Evolutionary conservation across 2,113 vertebrate genomes (phyloP).

Genomic region (Rostratula benghalensis): DNA sequence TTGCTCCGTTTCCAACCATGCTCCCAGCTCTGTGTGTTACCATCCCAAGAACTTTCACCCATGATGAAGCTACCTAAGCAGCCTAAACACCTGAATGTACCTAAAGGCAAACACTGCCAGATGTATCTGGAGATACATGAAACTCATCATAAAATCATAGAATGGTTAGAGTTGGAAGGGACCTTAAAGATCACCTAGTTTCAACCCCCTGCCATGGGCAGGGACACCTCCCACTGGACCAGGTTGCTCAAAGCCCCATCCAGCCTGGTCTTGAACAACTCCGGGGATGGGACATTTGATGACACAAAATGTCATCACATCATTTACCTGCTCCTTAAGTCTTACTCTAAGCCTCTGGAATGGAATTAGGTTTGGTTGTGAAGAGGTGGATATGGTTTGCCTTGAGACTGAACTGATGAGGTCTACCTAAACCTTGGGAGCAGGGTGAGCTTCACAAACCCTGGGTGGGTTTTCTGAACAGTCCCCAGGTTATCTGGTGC

Average conservation of each 20-base stretch:
- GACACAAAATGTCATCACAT: no score
- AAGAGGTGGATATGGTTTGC: neutral
- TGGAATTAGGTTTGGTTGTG: neutral
- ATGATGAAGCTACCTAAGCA: neutral
- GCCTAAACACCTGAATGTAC: neutral
- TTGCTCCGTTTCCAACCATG: neutral
- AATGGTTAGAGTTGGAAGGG: no score
- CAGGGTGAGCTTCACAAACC: neutral
- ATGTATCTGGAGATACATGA: neutral
- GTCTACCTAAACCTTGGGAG: neutral
- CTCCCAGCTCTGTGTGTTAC: neutral
- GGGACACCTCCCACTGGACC: no score
- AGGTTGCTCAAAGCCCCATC: no score
- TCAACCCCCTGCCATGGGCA: no score
- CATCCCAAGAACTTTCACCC: neutral
- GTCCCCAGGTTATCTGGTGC: no score
- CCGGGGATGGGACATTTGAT: no score
- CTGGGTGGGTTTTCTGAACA: accelerated
- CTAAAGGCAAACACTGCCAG: neutral
- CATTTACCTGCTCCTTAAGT: neutral
- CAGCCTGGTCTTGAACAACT: no score
- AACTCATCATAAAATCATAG: neutral
- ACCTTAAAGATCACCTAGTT: no score
- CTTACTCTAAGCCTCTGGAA: neutral
- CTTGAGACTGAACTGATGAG: neutral